Conservation (phyloP, 1,140 invertebrate genomes). For the Cyclargus thomasi region DNA sequence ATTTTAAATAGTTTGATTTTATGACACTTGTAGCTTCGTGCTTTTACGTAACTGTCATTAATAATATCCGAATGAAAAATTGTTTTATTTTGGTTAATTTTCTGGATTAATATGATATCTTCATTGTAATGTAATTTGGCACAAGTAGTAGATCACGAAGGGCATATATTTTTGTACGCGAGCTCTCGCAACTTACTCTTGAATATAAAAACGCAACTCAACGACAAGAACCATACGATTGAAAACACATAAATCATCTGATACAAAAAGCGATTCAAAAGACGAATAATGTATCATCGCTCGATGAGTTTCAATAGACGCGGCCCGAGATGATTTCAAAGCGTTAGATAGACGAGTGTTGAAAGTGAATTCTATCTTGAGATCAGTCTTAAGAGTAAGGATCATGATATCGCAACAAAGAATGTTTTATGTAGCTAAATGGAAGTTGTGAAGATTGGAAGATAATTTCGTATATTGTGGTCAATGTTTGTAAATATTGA, state of each 20-base stretch:
- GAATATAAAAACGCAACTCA: background rate
- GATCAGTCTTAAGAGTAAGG: slow-evolving; percentile 31
- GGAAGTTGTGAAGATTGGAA: slow-evolving; percentile 5
- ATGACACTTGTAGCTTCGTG: no score
- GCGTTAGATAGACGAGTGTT: slow-evolving; percentile 36
- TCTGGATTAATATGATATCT: no score
- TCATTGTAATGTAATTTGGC: no score
- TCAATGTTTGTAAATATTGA: slow-evolving; percentile 18
- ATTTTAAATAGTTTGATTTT: no score
- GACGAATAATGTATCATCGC: slow-evolving; percentile 32
- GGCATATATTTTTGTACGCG: no score
- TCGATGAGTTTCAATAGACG: slow-evolving; percentile 38
- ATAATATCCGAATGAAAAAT: no score
- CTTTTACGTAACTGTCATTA: no score
- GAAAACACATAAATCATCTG: background rate
- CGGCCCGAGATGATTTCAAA: slow-evolving; percentile 30
- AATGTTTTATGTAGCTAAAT: slow-evolving; percentile 6
- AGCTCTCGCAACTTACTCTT: background rate
- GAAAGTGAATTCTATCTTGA: slow-evolving; percentile 53
- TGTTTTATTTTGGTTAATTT: no score
- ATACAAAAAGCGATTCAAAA: slow-evolving; percentile 24
- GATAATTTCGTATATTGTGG: slow-evolving; percentile 12
- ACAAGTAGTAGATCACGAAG: no score
- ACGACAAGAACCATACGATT: background rate
- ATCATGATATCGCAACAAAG: slow-evolving; percentile 16